Base-by-base conservation (phyloP, 2,888 invertebrate species). In the Spisula solida region DNA sequence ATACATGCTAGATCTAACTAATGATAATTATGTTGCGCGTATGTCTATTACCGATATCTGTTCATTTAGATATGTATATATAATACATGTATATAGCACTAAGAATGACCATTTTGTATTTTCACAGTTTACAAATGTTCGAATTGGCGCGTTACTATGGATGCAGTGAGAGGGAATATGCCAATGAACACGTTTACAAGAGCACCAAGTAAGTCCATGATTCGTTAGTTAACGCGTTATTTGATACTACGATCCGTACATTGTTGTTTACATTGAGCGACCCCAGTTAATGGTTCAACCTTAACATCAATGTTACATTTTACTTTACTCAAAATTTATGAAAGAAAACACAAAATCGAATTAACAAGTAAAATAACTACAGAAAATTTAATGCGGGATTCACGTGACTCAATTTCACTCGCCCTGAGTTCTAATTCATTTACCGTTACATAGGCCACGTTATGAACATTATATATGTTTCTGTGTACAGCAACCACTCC, bases 171-270 rank as follows among this genome's bases (percentile, higher is more conserved):
- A 47, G 98, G 98, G 0, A 98, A 98, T 94, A 97, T 97, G 0
- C 97, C 98, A 0, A 97, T 97, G 6, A 98, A 98, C 91, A 98
- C 98, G 0, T 98, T 97, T 95, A 98, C 98, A 93, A 97, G 98
- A 94, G 97, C 98, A 2, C 98, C 98, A 94, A 98, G 98, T 95
- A 87, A 66, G 89, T 47, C 34, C 25, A 55, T 16, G 47, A 29
- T 82, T 18, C 29, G 5, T 31, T 66, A 0, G 25, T 66, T 66
- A 20, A 25, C 60, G n/a, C 25, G 18, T 56, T 56, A 14, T 18
- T n/a, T 20, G 20, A 20, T 56, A 5, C 6, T 18, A 20, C 56
- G 20, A n/a, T 14, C 18, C 6, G n/a, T 56, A 4, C 56, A 5
- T 56, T n/a, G 18, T 20, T 56, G 6, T n/a, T 0, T n/a, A n/a